These are phyloP conservation scores for Hippocampus barbouri DNA, from an alignment of 2,113 vertebrate species.

Conservation along the genomic window DNA sequence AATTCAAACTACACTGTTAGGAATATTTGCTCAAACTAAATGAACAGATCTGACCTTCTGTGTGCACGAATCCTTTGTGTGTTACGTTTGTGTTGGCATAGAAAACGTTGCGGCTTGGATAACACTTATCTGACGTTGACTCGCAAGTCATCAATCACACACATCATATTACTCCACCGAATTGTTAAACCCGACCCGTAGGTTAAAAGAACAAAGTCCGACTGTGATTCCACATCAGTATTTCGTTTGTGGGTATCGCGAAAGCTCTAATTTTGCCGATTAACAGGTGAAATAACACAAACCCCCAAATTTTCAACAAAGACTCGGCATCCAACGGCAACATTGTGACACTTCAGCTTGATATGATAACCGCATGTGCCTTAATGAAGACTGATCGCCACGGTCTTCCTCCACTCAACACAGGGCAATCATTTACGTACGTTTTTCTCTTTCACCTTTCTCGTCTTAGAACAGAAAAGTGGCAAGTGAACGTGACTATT, in stretches of 20 bases:
- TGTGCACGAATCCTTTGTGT: conserved; percentile 23
- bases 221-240: neutral
- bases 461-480: neutral
- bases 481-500: neutral
- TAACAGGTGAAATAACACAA: neutral
- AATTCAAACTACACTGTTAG: neutral
- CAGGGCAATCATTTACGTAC: neutral
- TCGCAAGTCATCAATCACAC: too few species aligned
- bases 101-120: conserved; percentile 36
- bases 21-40: conserved; percentile 23
- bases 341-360: neutral
- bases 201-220: neutral
- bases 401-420: neutral
- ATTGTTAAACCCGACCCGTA: conserved; percentile 5
- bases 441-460: neutral
- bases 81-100: conserved; percentile 47
- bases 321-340: too few species aligned
- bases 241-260: neutral
- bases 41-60: conserved; percentile 32
- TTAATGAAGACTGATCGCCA: neutral
- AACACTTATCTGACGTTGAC: conserved; percentile 13
- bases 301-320: neutral
- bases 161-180: too few species aligned
- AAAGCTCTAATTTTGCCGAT: neutral
- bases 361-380: too few species aligned